A percentile compares a stretch with the other conserved stretches of the same genome.
These are phyloP conservation scores for Orientallactaga bullata DNA, from an alignment of 2,113 vertebrate genomes.

Conservation along the genomic window DNA sequence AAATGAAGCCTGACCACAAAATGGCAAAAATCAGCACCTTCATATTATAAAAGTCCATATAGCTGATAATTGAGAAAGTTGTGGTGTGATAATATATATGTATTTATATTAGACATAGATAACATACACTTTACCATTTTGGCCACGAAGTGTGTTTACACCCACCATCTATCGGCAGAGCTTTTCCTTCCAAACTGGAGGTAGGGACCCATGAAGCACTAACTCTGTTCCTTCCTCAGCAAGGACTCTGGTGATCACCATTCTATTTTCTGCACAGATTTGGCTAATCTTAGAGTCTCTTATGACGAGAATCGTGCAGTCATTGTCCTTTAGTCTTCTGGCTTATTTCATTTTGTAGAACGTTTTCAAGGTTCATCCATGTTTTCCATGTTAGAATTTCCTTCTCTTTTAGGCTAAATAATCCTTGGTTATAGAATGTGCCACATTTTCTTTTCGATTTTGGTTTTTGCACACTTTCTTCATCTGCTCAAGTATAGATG, in stretches of 20 bases:
- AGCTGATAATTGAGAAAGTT: neutral
- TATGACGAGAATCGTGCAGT: neutral
- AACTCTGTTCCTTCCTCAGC: neutral
- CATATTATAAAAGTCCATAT: neutral
- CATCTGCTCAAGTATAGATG: neutral
- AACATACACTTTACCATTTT: neutral
- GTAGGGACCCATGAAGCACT: neutral
- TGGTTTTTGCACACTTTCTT: neutral
- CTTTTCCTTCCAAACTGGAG: neutral
- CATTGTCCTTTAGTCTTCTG: neutral
- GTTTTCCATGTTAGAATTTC: neutral
- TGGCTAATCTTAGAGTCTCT: neutral
- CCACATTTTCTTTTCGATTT: too few relatives aligned
- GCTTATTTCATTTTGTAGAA: neutral
- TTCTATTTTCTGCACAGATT: neutral
- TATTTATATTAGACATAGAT: neutral
- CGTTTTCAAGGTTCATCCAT: neutral
- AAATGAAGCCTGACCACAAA: constrained; percentile 10
- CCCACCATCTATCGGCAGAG: neutral
- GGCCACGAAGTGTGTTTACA: neutral
- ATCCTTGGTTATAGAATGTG: neutral
- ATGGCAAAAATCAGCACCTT: neutral
- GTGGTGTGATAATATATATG: neutral
- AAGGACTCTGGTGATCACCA: too few relatives aligned
- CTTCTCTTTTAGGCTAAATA: neutral